A percentile compares a stretch with the other conserved stretches of the same genome.
Evolutionary conservation across 2,888 invertebrate genomes (phyloP).

Genomic region (Tinea trinotella): DNA sequence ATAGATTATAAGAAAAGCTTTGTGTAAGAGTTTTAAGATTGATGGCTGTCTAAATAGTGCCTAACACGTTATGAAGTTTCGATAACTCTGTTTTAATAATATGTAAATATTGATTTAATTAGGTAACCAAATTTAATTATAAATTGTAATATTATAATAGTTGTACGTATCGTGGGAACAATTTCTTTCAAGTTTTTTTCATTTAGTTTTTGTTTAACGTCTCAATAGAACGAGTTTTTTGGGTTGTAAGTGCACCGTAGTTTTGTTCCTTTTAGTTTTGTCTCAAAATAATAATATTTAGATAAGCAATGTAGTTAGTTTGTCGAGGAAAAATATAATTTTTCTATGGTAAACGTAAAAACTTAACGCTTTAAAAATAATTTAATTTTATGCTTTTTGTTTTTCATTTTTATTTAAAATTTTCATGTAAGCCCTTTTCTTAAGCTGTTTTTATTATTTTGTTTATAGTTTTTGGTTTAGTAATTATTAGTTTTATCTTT

Average conservation of each 20-base stretch:
- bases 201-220: background rate
- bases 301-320: slow-evolving; percentile 25
- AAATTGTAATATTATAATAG: slow-evolving; percentile 45
- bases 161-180: slow-evolving; percentile 59
- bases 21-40: slow-evolving; percentile 68
- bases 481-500: background rate
- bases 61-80: slow-evolving; percentile 71
- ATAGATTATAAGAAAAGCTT: slow-evolving; percentile 60
- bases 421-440: too few species aligned
- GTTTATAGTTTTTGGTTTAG: background rate
- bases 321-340: slow-evolving; percentile 23
- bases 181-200: slow-evolving; percentile 36
- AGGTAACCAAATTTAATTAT: slow-evolving; percentile 26
- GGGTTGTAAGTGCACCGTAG: background rate
- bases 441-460: too few species aligned
- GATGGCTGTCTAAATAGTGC: slow-evolving; percentile 73
- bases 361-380: too few species aligned
- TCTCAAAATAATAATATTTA: slow-evolving; percentile 27
- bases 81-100: slow-evolving; percentile 64
- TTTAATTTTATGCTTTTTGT: too few species aligned
- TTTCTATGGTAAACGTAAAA: slow-evolving; percentile 22
- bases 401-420: too few species aligned
- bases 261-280: slow-evolving; percentile 29
- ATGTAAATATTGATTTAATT: slow-evolving; percentile 39
- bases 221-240: background rate